These are phyloP conservation scores for Amphiprion percula DNA, from an alignment of 2,113 vertebrate genomes.

Conservation along the genomic window DNA sequence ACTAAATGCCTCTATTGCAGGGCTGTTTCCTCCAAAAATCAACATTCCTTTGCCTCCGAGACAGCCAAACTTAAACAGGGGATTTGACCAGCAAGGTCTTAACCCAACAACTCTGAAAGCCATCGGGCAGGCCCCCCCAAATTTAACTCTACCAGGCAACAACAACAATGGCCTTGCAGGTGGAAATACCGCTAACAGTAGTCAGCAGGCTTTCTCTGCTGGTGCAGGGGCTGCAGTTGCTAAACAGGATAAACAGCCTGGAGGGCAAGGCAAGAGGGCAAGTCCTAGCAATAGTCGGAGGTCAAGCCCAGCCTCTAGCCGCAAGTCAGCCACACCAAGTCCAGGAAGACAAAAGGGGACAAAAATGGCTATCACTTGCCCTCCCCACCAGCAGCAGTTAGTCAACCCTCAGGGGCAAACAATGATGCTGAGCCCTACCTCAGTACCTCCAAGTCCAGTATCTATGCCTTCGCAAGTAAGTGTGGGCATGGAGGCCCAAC, in stretches of 20 bases:
- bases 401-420: slow-evolving; percentile 88
- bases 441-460: slow-evolving; percentile 84
- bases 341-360: slow-evolving; percentile 94
- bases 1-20: slow-evolving; percentile 97
- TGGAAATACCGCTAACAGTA: slow-evolving; percentile 77
- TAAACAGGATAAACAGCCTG: slow-evolving; percentile 91
- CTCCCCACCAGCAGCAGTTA: slow-evolving; percentile 87
- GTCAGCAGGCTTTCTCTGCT: slow-evolving; percentile 77
- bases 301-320: slow-evolving; percentile 94
- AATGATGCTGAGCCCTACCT: slow-evolving; percentile 86
- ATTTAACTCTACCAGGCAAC: slow-evolving; percentile 81
- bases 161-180: slow-evolving; percentile 73
- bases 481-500: slow-evolving; percentile 77
- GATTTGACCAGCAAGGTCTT: slow-evolving; percentile 98
- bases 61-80: slow-evolving; percentile 91
- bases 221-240: slow-evolving; percentile 73
- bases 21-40: slow-evolving; percentile 97
- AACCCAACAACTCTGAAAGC: slow-evolving; percentile 99
- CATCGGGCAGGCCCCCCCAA: slow-evolving; percentile 96
- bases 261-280: slow-evolving; percentile 90
- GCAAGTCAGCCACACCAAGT: slow-evolving; percentile 93
- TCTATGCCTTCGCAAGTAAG: slow-evolving; percentile 82
- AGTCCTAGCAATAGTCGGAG: slow-evolving; percentile 96
- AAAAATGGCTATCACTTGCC: slow-evolving; percentile 87
- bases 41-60: slow-evolving; percentile 98